A percentile compares a stretch with the other conserved stretches of the same genome.
These are phyloP conservation scores for Aselliscus stoliczkanus DNA, from an alignment of 2,797 vertebrate species.

Conservation along the genomic window DNA sequence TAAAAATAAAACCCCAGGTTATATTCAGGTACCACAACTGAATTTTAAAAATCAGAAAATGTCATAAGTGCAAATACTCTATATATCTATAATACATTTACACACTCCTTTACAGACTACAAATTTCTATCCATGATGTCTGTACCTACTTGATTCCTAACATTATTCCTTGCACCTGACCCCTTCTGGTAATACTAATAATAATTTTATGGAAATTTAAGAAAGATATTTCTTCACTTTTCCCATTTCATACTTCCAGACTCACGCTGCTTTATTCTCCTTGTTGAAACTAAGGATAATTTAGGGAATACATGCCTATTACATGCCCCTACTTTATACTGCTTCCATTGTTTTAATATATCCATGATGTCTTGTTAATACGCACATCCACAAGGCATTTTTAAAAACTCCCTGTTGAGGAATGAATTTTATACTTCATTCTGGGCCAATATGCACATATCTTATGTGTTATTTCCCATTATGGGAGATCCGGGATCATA, in stretches of 20 bases:
- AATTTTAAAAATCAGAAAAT: conserved; percentile 44
- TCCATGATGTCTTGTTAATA: not conserved
- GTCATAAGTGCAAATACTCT: not conserved
- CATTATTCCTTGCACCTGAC: not conserved
- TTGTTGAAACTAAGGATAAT: not conserved
- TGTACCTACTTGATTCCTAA: not conserved
- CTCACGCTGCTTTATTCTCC: not conserved
- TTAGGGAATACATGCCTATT: not conserved
- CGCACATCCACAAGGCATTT: not conserved
- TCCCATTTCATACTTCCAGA: not conserved
- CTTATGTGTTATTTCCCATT: not conserved
- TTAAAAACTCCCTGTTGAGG: not conserved
- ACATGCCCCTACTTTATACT: not conserved
- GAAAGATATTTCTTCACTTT: not conserved
- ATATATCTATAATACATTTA: not conserved
- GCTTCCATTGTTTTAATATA: not conserved
- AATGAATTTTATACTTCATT: not conserved
- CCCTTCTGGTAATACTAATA: not conserved
- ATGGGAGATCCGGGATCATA: not conserved
- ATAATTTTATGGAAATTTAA: not conserved
- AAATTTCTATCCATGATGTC: not conserved
- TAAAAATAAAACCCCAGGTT: not conserved
- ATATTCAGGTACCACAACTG: not conserved
- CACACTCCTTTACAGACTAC: not conserved
- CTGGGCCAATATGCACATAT: not conserved